Base-by-base conservation (phyloP, 1,140 invertebrate species). In the Drosophila pruinosa region DNA sequence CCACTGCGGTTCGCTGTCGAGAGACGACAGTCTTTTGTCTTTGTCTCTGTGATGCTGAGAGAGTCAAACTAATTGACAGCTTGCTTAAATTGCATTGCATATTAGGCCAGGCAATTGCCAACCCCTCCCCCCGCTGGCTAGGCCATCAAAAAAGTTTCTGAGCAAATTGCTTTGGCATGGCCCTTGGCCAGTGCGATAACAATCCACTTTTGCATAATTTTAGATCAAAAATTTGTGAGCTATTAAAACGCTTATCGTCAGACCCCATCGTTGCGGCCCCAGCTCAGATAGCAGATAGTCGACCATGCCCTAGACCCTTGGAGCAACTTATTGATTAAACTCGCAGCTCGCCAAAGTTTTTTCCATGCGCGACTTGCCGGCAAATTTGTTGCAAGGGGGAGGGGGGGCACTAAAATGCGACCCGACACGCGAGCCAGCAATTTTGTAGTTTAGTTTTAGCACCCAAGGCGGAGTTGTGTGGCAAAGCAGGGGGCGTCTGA, bases 401-500 rank as follows among this genome's bases (percentile, higher is more conserved):
- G 7, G 17, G n/a, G 17, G 17, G 21, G 12, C 53, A 76, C 52
- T 64, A 74, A 77, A 86, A 74, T 73, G 77, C 69, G 63, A 82
- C 58, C 64, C 73, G 82, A 88, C 81, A 86, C 81, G 81, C 81
- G 82, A 86, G 82, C 82, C 82, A 63, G 74, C 82, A 86, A 86
- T 86, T 86, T 86, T 81, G 77, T 75, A 85, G 81, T 85, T 85
- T 86, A 81, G 81, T 85, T 85, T 86, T 77, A 86, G 79, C 81
- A 77, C 81, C 80, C 69, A 77, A 86, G 80, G 76, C 80, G 73
- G 59, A 65, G 57, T 28, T 43, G 45, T 28, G 19, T 17, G 58
- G 17, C 19, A 34, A 26, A 14, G 36, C n/a, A 3, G 43, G 26
- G 19, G 45, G 65, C 47, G 52, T 45, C 47, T 5, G 17, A 21